A percentile compares a stretch with the other conserved stretches of the same genome.
Conservation (phyloP, 2,888 invertebrate genomes). For the Anthrax anthrax region DNA sequence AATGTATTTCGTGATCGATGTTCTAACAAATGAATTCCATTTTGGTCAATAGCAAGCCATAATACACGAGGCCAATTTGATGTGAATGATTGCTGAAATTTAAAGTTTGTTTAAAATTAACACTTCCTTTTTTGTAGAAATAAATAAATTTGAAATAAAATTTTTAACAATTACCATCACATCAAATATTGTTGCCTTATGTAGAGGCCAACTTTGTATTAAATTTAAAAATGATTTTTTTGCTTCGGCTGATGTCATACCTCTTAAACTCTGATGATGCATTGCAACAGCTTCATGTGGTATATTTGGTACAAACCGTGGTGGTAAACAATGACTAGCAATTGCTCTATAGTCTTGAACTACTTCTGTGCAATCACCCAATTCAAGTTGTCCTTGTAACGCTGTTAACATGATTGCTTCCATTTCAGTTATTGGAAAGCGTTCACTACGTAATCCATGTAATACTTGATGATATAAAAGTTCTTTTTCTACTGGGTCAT, state of each 20-base stretch:
- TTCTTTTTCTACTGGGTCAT: constrained; percentile 85
- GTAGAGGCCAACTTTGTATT: constrained; percentile 86
- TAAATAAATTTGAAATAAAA: background rate
- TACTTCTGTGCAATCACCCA: constrained; percentile 64
- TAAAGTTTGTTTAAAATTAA: background rate
- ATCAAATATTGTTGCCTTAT: constrained; percentile 85
- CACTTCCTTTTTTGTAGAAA: too few species aligned
- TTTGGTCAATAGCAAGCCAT: constrained; percentile 87
- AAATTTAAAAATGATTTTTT: constrained; percentile 87
- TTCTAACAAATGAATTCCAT: constrained; percentile 78
- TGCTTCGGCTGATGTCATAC: constrained; percentile 73
- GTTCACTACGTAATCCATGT: constrained; percentile 77
- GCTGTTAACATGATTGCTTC: constrained; percentile 93
- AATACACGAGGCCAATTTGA: constrained; percentile 88
- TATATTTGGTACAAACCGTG: constrained; percentile 61
- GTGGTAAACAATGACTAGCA: constrained; percentile 69
- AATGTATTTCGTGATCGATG: constrained; percentile 76
- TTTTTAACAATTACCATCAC: constrained; percentile 57
- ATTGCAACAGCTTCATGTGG: constrained; percentile 74
- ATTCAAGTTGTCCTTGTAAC: constrained; percentile 81
- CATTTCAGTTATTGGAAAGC: constrained; percentile 84
- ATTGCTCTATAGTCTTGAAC: constrained; percentile 51
- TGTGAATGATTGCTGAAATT: constrained; percentile 79
- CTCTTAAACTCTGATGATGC: constrained; percentile 80
- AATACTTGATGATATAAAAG: constrained; percentile 85